Evolutionary conservation across 2,797 vertebrate species (phyloP).

Genomic region (Falco rusticolus): DNA sequence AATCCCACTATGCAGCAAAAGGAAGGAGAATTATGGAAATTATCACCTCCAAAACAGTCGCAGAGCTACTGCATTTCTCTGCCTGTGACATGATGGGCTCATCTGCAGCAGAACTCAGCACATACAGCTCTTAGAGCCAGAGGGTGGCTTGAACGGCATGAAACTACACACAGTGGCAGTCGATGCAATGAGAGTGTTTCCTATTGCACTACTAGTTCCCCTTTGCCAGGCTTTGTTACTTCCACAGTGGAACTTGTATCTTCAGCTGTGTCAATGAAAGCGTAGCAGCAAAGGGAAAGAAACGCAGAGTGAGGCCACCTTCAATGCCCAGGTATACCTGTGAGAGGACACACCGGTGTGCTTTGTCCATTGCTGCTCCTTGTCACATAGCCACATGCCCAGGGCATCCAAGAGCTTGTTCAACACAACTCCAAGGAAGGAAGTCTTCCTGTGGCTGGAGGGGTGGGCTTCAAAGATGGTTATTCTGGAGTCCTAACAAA

Average conservation of each 20-base stretch:
- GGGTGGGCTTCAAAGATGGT: background rate
- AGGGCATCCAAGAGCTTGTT: background rate
- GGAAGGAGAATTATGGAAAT: background rate
- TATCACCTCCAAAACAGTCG: fast-evolving
- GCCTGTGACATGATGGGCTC: background rate
- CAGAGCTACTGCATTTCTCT: background rate
- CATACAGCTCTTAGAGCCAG: background rate
- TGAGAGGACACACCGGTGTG: background rate
- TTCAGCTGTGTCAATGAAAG: background rate
- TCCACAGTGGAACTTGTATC: background rate
- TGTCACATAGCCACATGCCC: background rate
- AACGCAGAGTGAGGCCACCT: background rate
- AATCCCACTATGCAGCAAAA: background rate
- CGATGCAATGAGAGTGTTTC: fast-evolving
- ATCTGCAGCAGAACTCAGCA: background rate
- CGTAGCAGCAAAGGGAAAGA: background rate
- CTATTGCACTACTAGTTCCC: background rate
- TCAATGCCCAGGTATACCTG: background rate
- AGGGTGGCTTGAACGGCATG: background rate
- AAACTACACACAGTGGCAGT: background rate
- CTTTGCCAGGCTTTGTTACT: background rate
- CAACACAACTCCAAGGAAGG: fast-evolving
- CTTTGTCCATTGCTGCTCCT: background rate
- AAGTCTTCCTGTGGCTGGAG: background rate
- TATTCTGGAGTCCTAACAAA: background rate